Evolutionary conservation across 2,888 invertebrate species (phyloP).

Genomic region (Andrena bucephala): DNA sequence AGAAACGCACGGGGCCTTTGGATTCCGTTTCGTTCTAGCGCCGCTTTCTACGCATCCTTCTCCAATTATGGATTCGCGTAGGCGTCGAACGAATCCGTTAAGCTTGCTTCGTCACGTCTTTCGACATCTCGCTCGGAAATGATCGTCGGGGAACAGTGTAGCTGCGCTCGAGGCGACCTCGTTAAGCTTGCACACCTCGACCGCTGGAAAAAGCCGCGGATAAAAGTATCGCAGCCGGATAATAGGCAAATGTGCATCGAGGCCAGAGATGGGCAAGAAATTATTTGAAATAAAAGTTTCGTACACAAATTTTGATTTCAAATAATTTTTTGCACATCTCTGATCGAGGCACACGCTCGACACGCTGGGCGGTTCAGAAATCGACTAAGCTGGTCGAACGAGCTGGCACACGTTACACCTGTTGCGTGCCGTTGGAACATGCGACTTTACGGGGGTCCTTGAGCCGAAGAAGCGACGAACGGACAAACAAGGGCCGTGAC

Average conservation of each 20-base stretch:
- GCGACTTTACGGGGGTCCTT: not conserved
- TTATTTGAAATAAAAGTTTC: too few species aligned
- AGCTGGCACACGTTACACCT: conserved; percentile 14
- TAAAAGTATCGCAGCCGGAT: not conserved
- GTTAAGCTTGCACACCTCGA: not conserved
- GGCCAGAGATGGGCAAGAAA: too few species aligned
- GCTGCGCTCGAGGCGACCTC: conserved; percentile 3
- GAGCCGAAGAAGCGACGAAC: not conserved
- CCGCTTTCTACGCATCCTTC: conserved; percentile 6
- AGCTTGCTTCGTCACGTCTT: not conserved
- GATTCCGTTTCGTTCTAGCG: not conserved
- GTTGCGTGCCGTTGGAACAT: not conserved
- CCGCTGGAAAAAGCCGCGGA: too few species aligned
- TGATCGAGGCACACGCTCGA: not conserved
- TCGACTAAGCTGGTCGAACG: too few species aligned
- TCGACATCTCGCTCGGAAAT: conserved; percentile 23
- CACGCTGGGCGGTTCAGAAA: too few species aligned
- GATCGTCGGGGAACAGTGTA: not conserved
- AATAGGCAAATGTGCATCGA: not conserved
- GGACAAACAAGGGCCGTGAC: conserved; percentile 49
- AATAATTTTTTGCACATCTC: too few species aligned
- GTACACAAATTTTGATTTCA: too few species aligned
- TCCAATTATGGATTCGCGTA: not conserved
- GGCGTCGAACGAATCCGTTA: conserved; percentile 19
- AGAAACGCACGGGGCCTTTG: not conserved